A percentile compares a stretch with the other conserved stretches of the same genome.
phyloP scores from a whole-genome alignment of 2,113 vertebrate species.

The Melanocharis versteri region DNA sequence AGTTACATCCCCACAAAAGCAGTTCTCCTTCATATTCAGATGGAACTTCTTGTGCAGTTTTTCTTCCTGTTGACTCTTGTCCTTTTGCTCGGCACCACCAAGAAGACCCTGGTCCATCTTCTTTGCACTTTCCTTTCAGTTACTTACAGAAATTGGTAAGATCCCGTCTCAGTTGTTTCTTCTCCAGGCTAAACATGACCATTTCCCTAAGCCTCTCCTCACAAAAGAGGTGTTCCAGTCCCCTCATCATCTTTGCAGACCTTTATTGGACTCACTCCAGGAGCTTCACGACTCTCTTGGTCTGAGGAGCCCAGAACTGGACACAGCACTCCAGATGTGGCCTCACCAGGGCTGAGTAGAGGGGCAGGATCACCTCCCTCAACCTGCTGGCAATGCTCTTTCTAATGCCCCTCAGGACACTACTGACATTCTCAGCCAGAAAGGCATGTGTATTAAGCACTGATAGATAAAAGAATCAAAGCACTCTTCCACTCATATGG shows the following conservation, averaged over 20 bases:
- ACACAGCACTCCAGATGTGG: neutral
- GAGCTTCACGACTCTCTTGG: neutral
- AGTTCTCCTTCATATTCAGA: neutral
- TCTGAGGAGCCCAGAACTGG: neutral
- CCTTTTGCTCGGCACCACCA: neutral
- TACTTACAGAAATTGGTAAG: neutral
- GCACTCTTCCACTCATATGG: neutral
- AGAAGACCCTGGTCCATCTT: neutral
- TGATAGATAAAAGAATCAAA: neutral
- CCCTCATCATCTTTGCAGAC: too few relatives aligned
- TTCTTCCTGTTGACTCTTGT: neutral
- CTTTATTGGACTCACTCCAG: neutral
- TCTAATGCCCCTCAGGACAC: neutral
- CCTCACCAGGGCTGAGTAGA: neutral
- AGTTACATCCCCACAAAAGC: neutral
- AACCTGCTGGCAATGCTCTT: neutral
- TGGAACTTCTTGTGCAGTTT: neutral
- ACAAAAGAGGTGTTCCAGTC: neutral
- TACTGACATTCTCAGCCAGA: neutral
- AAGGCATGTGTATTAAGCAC: neutral
- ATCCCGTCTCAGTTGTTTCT: neutral
- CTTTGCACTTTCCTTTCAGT: neutral
- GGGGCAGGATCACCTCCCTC: neutral
- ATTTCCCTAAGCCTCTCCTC: neutral
- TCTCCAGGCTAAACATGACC: neutral